Evolutionary conservation across 2,113 vertebrate genomes (phyloP).

Genomic region (Pseudonaja textilis): DNA sequence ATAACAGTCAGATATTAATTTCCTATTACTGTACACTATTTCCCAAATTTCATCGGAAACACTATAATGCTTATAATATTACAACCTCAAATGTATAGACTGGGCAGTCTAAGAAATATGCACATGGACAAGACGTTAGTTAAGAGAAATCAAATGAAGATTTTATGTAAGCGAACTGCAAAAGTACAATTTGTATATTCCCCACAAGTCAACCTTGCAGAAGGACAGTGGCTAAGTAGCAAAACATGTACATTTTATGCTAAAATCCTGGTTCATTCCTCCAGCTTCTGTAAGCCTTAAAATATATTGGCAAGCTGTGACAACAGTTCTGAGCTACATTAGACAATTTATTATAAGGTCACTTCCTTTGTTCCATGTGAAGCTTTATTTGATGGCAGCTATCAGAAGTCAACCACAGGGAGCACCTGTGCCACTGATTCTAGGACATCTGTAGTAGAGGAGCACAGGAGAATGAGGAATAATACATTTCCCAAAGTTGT

Average conservation of each 20-base stretch:
- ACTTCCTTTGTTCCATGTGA: not conserved
- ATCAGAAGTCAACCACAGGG: not conserved
- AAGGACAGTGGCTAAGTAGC: not conserved
- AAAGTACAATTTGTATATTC: not conserved
- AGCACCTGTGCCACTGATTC: not conserved
- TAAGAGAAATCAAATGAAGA: constrained; percentile 13
- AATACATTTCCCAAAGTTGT: not conserved
- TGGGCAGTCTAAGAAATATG: not conserved
- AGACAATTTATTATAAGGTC: not conserved
- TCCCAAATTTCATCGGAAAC: not conserved
- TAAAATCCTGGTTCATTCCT: not conserved
- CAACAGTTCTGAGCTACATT: not conserved
- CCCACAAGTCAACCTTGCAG: not conserved
- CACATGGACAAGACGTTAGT: fast-evolving
- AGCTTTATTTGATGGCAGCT: not conserved
- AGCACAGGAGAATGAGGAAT: constrained; percentile 24
- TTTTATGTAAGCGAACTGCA: not conserved
- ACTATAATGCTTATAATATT: not conserved
- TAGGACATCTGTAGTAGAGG: not conserved
- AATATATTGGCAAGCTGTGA: not conserved
- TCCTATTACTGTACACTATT: not conserved
- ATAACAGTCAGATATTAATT: not conserved
- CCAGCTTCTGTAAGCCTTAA: not conserved
- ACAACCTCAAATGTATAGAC: not conserved
- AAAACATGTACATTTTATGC: not conserved